Conservation (phyloP, 2,113 vertebrate genomes). For the Passer domesticus region DNA sequence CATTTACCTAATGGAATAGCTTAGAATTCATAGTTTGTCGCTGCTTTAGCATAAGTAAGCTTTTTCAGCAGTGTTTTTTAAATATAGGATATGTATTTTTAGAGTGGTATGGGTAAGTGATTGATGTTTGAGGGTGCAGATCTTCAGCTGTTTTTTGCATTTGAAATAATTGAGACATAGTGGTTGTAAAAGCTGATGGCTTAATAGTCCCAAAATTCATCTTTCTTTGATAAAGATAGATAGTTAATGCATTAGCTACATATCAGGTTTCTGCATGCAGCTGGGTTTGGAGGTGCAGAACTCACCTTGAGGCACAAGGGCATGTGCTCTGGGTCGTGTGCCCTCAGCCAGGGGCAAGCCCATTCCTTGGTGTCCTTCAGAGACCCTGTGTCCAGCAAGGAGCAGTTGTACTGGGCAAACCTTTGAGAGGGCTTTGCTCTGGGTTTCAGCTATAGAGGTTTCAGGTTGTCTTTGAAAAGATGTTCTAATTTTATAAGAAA, state of each 20-base stretch:
- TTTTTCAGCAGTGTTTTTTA: not conserved
- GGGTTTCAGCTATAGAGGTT: not conserved
- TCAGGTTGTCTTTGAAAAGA: not conserved
- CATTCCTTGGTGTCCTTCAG: not conserved
- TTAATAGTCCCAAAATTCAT: not conserved
- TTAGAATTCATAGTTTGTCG: not conserved
- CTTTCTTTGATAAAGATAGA: not conserved
- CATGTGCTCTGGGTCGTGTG: rapidly evolving
- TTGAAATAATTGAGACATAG: not conserved
- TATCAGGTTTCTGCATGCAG: not conserved
- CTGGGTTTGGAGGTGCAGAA: not conserved
- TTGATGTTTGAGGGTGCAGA: not conserved
- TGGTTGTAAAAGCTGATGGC: not conserved
- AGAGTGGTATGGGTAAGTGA: not conserved
- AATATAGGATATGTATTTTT: not conserved
- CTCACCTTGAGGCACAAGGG: not conserved
- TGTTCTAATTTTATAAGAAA: not conserved
- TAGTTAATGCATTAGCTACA: not conserved
- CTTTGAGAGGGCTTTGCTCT: not conserved
- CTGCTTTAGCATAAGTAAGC: not conserved
- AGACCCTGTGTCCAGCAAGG: rapidly evolving
- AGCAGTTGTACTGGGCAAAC: not conserved
- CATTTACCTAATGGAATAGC: not conserved
- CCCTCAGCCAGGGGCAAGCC: not conserved
- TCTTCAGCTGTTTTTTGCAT: not conserved